Percentiles rank a stretch among this genome's conserved stretches.
These are phyloP conservation scores for Coracopsis vasa DNA, from an alignment of 2,113 vertebrate genomes.

Conservation along the genomic window DNA sequence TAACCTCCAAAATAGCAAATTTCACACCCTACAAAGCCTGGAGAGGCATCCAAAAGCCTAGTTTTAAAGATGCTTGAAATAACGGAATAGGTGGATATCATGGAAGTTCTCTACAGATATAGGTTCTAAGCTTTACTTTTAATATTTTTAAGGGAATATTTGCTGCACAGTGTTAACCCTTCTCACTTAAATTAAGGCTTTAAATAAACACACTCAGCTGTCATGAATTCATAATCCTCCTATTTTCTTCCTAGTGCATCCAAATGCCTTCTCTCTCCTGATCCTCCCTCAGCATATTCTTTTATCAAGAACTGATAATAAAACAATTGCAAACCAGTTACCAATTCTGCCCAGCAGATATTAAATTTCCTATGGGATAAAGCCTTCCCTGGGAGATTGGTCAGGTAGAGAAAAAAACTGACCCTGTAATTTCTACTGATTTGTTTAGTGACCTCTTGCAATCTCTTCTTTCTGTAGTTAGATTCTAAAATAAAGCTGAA, in stretches of 20 bases:
- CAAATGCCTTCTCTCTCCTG: neutral
- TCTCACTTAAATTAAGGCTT: neutral
- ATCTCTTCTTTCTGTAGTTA: neutral
- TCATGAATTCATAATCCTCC: neutral
- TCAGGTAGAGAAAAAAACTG: neutral
- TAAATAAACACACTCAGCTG: neutral
- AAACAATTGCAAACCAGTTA: neutral
- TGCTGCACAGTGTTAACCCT: neutral
- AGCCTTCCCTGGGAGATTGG: neutral
- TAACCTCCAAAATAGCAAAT: neutral
- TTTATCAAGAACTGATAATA: neutral
- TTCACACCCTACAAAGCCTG: neutral
- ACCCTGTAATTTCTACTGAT: neutral
- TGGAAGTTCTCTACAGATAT: neutral
- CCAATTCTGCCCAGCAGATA: neutral
- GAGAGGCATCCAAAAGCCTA: neutral
- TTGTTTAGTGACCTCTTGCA: neutral
- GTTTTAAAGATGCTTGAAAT: neutral
- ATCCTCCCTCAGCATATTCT: neutral
- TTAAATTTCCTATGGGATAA: neutral
- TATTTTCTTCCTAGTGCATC: neutral
- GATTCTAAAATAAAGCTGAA: neutral
- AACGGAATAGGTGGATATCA: neutral
- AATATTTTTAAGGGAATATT: neutral
- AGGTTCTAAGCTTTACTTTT: neutral